These are phyloP conservation scores for Trochalopteron elliotii DNA, from an alignment of 2,113 vertebrate genomes.

Conservation along the genomic window DNA sequence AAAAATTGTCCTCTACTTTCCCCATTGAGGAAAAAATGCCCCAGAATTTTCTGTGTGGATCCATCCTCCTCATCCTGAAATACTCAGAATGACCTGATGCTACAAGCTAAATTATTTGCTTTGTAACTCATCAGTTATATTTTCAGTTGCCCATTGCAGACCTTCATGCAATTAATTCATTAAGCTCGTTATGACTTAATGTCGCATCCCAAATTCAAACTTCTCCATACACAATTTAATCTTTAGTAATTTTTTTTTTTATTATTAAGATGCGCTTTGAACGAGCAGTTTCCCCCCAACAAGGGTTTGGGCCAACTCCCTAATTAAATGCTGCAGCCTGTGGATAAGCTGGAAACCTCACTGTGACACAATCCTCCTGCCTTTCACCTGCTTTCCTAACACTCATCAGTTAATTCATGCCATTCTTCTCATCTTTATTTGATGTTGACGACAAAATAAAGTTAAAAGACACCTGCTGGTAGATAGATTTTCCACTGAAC, in stretches of 20 bases:
- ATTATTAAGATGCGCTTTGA: background rate
- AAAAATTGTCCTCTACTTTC: background rate
- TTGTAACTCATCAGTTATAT: background rate
- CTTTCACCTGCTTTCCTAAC: conserved; percentile 75
- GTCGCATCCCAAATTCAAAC: conserved; percentile 37
- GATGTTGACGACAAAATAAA: conserved; percentile 49
- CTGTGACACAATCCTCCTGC: conserved; percentile 78
- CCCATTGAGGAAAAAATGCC: background rate
- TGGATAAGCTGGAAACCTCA: conserved; percentile 75
- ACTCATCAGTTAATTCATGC: conserved; percentile 45
- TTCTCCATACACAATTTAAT: background rate
- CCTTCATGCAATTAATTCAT: conserved; percentile 46
- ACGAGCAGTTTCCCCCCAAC: background rate
- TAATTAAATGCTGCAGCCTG: conserved; percentile 78
- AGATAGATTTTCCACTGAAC: conserved; percentile 46
- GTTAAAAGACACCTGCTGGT: conserved; percentile 41
- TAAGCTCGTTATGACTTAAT: conserved; percentile 41
- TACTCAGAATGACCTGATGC: background rate
- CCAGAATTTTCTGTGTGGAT: background rate
- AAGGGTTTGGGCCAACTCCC: conserved; percentile 68
- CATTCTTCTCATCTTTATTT: conserved; percentile 39
- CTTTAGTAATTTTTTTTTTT: background rate
- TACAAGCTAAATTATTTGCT: background rate
- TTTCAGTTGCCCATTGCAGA: background rate
- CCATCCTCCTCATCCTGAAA: background rate